Percentiles rank a stretch among this genome's conserved stretches.
These are phyloP conservation scores for Netelia melanura DNA, from an alignment of 2,888 invertebrate species.

Conservation along the genomic window DNA sequence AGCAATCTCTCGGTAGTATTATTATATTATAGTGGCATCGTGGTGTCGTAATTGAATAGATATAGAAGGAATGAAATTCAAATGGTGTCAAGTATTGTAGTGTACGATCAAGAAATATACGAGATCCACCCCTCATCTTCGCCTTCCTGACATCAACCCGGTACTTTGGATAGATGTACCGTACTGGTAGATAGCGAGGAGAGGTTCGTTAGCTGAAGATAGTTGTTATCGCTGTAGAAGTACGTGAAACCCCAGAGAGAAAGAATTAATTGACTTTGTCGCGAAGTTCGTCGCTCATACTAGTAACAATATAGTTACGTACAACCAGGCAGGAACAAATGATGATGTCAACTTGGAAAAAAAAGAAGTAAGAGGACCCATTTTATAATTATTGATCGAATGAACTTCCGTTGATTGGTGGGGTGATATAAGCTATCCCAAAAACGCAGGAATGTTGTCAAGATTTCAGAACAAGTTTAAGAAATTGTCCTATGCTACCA, in stretches of 20 bases:
- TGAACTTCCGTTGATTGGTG: no score
- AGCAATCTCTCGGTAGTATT: neutral
- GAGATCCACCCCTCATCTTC: slow-evolving; percentile 1
- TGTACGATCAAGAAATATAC: slow-evolving; percentile 6
- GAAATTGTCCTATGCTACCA: no score
- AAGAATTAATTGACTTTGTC: neutral
- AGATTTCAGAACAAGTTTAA: no score
- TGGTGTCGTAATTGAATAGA: neutral
- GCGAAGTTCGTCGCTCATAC: neutral
- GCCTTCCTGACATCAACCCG: neutral
- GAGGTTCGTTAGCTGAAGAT: slow-evolving; percentile 54
- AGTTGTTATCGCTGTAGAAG: neutral
- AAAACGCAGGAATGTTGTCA: no score
- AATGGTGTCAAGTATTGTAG: slow-evolving; percentile 39
- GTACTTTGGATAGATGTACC: neutral
- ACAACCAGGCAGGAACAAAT: neutral
- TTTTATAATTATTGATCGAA: no score
- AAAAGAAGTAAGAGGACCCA: no score
- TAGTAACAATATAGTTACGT: neutral
- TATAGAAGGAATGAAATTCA: slow-evolving; percentile 11
- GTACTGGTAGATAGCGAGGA: neutral
- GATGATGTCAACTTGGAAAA: no score
- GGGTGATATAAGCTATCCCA: no score
- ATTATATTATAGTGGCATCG: neutral
- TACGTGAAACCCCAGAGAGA: neutral